A percentile compares a stretch with the other conserved stretches of the same genome.
Evolutionary conservation across 2,113 vertebrate species (phyloP).

Genomic region (Oncorhynchus tshawytscha): DNA sequence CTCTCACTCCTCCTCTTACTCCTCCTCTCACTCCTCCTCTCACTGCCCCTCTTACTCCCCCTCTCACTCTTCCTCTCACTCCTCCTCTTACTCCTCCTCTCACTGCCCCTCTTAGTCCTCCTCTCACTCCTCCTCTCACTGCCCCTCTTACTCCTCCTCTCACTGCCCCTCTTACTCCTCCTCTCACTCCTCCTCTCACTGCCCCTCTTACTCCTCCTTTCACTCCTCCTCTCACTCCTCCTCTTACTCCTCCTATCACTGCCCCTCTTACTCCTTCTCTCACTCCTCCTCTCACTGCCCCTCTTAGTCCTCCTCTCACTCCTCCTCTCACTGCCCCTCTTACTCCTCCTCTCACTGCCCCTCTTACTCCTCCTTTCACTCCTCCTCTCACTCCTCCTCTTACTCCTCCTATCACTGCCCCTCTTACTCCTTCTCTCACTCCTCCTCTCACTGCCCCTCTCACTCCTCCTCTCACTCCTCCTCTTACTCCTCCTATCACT

Average conservation of each 20-base stretch:
- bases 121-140: background rate
- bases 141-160: background rate
- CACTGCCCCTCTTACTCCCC: background rate
- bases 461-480: background rate
- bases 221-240: too few species aligned
- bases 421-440: background rate
- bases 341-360: too few species aligned
- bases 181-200: background rate
- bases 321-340: too few species aligned
- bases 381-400: background rate
- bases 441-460: background rate
- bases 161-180: too few species aligned
- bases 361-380: background rate
- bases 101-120: background rate
- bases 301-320: too few species aligned
- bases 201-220: too few species aligned
- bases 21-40: background rate
- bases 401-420: background rate
- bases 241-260: too few species aligned
- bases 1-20: background rate
- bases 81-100: background rate
- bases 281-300: too few species aligned
- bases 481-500: background rate
- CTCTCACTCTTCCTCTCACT: background rate
- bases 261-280: fast-evolving